These are phyloP conservation scores for Drosophila nikananu DNA, from an alignment of 1,140 invertebrate species.

Conservation along the genomic window DNA sequence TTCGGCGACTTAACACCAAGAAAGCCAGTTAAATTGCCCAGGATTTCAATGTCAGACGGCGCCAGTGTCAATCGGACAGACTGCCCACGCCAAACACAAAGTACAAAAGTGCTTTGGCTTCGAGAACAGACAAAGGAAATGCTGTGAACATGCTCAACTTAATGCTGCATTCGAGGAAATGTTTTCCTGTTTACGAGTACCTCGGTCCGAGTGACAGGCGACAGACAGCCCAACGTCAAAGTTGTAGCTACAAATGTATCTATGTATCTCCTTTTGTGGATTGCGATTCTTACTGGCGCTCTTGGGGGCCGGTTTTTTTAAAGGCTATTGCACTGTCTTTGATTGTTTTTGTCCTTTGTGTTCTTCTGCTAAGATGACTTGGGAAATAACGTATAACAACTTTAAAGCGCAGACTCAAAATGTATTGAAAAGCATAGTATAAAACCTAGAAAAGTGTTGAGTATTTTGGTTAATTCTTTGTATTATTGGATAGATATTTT, in stretches of 20 bases:
- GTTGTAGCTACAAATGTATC: slow-evolving; percentile 80
- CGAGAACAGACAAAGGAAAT: slow-evolving; percentile 39
- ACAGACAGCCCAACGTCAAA: slow-evolving; percentile 68
- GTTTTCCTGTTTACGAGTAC: slow-evolving; percentile 68
- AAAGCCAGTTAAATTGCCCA: slow-evolving; percentile 59
- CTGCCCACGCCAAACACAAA: slow-evolving; percentile 33
- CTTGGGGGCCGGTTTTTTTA: slow-evolving; percentile 67
- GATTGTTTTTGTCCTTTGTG: not conserved
- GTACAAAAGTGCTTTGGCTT: slow-evolving; percentile 21
- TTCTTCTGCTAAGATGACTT: not conserved
- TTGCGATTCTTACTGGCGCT: slow-evolving; percentile 35
- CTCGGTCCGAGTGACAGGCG: slow-evolving; percentile 56
- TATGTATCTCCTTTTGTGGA: slow-evolving; percentile 63
- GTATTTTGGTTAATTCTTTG: no score
- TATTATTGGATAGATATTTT: not conserved
- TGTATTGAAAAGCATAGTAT: not conserved
- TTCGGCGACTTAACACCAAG: slow-evolving; percentile 33
- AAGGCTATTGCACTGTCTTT: slow-evolving; percentile 22
- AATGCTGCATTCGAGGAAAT: slow-evolving; percentile 51
- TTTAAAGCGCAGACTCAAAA: not conserved
- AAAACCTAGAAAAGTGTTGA: no score
- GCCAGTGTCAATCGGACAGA: slow-evolving; percentile 45
- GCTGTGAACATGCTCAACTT: slow-evolving; percentile 53
- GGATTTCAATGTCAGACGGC: slow-evolving; percentile 71
- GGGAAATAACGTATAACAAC: not conserved